Percentiles rank a stretch among this genome's conserved stretches.
These are phyloP conservation scores for Lasioglossum baleicum DNA, from an alignment of 1,140 invertebrate species.

Conservation along the genomic window DNA sequence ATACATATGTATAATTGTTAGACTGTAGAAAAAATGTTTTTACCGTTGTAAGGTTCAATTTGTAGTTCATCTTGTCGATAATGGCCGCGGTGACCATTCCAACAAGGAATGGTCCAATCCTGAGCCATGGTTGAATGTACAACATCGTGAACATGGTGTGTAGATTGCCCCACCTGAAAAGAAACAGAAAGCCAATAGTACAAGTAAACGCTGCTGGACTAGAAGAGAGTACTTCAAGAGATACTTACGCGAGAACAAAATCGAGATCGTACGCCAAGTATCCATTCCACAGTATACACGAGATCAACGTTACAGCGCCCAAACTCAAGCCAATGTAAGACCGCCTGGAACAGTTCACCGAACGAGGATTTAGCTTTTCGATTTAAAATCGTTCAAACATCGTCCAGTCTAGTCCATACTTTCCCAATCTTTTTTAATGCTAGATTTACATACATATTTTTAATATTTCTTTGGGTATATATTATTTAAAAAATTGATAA, in stretches of 20 bases:
- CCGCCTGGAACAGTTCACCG: constrained; percentile 66
- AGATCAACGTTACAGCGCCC: constrained; percentile 63
- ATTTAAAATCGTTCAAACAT: neutral
- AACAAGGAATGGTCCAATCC: constrained; percentile 80
- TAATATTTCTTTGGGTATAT: no score
- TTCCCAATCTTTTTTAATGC: no score
- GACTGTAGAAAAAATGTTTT: neutral
- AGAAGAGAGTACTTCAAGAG: neutral
- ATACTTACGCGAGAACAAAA: constrained; percentile 78
- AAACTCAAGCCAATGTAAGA: constrained; percentile 68
- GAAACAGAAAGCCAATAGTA: neutral
- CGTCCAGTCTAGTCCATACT: no score
- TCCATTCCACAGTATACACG: constrained; percentile 64
- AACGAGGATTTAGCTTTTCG: neutral
- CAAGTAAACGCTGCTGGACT: no score
- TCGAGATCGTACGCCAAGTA: constrained; percentile 73
- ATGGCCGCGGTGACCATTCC: constrained; percentile 78
- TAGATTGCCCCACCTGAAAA: constrained; percentile 70
- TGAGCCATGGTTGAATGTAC: constrained; percentile 80
- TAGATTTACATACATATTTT: no score
- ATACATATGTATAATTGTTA: no score
- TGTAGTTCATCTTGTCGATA: constrained; percentile 71
- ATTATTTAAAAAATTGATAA: no score
- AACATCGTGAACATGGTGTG: constrained; percentile 71
- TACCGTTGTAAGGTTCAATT: constrained; percentile 74